Conservation (phyloP, 2,888 invertebrate species). For the Xanthorhoe spadicearia region DNA sequence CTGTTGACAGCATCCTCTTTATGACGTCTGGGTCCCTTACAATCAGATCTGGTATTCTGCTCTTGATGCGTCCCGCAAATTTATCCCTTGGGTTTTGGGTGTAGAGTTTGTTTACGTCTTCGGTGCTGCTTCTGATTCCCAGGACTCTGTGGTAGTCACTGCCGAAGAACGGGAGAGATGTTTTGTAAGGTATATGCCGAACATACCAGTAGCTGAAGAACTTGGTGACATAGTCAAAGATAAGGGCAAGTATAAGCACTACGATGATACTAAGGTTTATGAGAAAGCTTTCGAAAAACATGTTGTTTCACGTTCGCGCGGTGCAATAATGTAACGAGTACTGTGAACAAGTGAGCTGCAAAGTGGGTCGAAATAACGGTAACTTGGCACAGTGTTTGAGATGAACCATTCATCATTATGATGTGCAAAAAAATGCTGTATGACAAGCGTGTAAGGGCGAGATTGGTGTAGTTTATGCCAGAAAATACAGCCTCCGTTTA, state of each 20-base stretch:
- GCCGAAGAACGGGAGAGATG: slow-evolving; percentile 70
- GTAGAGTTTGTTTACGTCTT: slow-evolving; percentile 70
- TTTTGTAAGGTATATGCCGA: slow-evolving; percentile 72
- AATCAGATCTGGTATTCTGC: slow-evolving; percentile 77
- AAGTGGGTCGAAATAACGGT: slow-evolving; percentile 79
- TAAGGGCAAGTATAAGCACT: slow-evolving; percentile 66
- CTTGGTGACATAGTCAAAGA: slow-evolving; percentile 77
- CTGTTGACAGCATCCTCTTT: slow-evolving; percentile 76
- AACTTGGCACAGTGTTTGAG: slow-evolving; percentile 43
- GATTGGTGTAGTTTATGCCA: slow-evolving; percentile 30
- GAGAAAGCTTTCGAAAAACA: slow-evolving; percentile 80
- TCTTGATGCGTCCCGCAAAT: slow-evolving; percentile 72
- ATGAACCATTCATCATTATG: slow-evolving; percentile 40
- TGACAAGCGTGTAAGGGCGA: slow-evolving; percentile 27
- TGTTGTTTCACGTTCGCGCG: slow-evolving; percentile 67
- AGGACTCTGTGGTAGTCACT: slow-evolving; percentile 74
- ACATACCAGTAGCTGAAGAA: slow-evolving; percentile 82
- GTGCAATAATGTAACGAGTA: slow-evolving; percentile 59
- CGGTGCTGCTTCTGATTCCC: slow-evolving; percentile 65
- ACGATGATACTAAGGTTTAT: slow-evolving; percentile 66
- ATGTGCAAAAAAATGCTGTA: slow-evolving; percentile 34
- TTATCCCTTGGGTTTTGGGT: slow-evolving; percentile 64
- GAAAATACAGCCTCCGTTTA: slow-evolving; percentile 35
- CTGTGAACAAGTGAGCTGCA: slow-evolving; percentile 58
- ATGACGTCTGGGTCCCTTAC: slow-evolving; percentile 75